A percentile compares a stretch with the other conserved stretches of the same genome.
phyloP scores from a whole-genome alignment of 2,888 invertebrate genomes.

The Crematogaster levior region DNA sequence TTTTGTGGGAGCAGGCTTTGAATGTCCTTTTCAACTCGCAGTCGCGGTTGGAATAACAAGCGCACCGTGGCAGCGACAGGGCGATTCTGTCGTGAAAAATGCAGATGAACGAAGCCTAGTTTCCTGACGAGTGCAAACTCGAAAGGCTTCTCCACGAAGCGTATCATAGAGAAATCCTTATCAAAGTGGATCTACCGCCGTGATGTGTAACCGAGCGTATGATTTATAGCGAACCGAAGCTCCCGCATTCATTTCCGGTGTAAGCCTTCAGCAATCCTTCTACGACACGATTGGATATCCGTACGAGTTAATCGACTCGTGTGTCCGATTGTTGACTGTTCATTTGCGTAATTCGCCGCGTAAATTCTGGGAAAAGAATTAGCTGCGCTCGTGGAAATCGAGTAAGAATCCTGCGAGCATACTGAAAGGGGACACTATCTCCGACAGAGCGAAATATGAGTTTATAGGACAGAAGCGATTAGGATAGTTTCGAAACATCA shows the following conservation, averaged over 20 bases:
- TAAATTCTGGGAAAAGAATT: constrained; percentile 42
- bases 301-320: constrained; percentile 42
- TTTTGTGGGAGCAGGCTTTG: constrained; percentile 52
- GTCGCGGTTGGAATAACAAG: constrained; percentile 57
- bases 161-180: constrained; percentile 58
- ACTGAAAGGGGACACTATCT: not conserved
- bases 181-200: constrained; percentile 64
- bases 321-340: constrained; percentile 52
- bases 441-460: not conserved
- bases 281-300: constrained; percentile 60
- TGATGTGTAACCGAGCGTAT: constrained; percentile 69
- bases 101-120: constrained; percentile 20
- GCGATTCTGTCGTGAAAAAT: not conserved
- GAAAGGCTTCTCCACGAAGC: constrained; percentile 29
- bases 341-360: constrained; percentile 66
- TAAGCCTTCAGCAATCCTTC: constrained; percentile 62
- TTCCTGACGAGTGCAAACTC: constrained; percentile 20
- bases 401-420: not conserved
- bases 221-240: constrained; percentile 72
- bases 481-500: not conserved
- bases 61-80: not conserved
- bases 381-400: not conserved
- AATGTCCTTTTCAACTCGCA: constrained; percentile 56
- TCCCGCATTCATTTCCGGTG: constrained; percentile 72
- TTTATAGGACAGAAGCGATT: not conserved